Base-by-base conservation (phyloP, 2,888 invertebrate species). In the Eudemis profundana region DNA sequence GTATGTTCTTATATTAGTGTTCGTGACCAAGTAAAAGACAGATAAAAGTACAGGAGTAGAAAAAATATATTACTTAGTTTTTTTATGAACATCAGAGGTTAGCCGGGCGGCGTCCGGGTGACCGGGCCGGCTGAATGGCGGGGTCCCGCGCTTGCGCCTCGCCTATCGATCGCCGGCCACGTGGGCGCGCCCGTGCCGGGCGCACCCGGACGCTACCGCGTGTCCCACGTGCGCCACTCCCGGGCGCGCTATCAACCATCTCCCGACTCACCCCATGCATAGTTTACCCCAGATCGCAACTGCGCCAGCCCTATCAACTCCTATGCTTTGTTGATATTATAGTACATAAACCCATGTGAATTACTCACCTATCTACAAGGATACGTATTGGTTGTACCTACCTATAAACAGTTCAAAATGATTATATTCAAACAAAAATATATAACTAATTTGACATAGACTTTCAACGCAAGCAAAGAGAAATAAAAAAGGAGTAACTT, bases 191-290 rank as follows among this genome's bases (percentile, higher is more conserved):
- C 60, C 73, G 71, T 50, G 49, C 40, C 46, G 17, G 33, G 36
- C 42, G 61, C 50, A 27, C 71, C 69, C 70, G 73, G 23, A 15
- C 29, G 49, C 38, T 54, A 69, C 61, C 72, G 70, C 69, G 74
- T 67, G 71, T 69, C 67, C 68, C 68, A 68, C 69, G 62, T 67
- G 70, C 73, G 61, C 72, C 70, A 65, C 67, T 66, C 66, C 70
- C 70, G 68, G 23, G 63, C 61, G 56, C 71, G 54, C 70, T 69
- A 69, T 70, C 69, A 68, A 68, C 70, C 63, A 44, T 66, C 66
- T 67, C 60, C 64, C 60, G 51, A 42, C 50, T 29, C 61, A 61
- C 42, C 61, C 61, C 61, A 53, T 36, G 33, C 21, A 27, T 14
- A 49, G 38, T 14, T 53, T 40, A 54, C 54, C 33, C 36, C 50